These are phyloP conservation scores for Polydrusus tereticollis DNA, from an alignment of 2,888 invertebrate species.

Conservation along the genomic window DNA sequence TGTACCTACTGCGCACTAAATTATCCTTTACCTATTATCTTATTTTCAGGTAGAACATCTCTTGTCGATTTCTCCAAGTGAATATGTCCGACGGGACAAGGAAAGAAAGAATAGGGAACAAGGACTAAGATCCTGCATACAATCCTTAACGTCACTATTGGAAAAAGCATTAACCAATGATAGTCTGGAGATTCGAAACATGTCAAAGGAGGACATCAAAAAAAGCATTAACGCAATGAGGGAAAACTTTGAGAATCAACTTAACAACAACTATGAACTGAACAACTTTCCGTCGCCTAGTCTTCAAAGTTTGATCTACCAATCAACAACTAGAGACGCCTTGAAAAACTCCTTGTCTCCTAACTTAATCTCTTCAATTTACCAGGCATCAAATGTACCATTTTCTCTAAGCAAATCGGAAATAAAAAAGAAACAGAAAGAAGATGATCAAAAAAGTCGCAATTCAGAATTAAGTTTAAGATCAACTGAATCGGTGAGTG, in stretches of 20 bases:
- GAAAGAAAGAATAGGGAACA: conserved; percentile 58
- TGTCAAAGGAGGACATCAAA: conserved; percentile 56
- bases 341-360: conserved; percentile 39
- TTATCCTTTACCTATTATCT: too few relatives aligned
- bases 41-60: conserved; percentile 56
- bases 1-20: too few relatives aligned
- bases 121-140: conserved; percentile 58
- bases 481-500: conserved; percentile 39
- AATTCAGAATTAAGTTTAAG: conserved; percentile 16
- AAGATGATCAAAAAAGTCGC: conserved; percentile 9
- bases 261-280: conserved; percentile 30
- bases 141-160: conserved; percentile 60
- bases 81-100: conserved; percentile 61
- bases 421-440: background rate
- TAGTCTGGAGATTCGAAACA: conserved; percentile 37
- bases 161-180: conserved; percentile 54
- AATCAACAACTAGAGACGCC: conserved; percentile 23
- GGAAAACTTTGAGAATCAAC: conserved; percentile 52
- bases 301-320: conserved; percentile 47
- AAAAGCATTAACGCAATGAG: conserved; percentile 54
- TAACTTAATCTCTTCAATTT: conserved; percentile 40
- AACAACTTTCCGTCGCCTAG: conserved; percentile 42
- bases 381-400: conserved; percentile 20
- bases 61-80: conserved; percentile 59
- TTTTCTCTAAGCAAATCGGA: conserved; percentile 24